phyloP scores from a whole-genome alignment of 2,797 vertebrate species.

The Zenarchopterus dispar region DNA sequence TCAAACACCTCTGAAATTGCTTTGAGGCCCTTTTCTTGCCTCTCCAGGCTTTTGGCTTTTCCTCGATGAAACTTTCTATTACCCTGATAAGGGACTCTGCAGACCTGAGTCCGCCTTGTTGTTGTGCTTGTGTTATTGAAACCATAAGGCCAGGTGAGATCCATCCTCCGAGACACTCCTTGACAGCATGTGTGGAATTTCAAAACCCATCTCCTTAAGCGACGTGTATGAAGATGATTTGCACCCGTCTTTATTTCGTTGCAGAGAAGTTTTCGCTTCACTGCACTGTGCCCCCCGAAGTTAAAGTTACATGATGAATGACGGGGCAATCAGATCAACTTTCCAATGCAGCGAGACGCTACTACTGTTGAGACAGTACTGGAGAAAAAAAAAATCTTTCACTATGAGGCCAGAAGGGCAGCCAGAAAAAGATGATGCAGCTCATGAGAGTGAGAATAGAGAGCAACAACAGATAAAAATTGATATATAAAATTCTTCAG shows the following conservation, averaged over 20 bases:
- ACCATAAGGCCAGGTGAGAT: slow-evolving; percentile 45
- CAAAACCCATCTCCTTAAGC: slow-evolving; percentile 42
- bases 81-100: slow-evolving; percentile 16
- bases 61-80: slow-evolving; percentile 35
- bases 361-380: slow-evolving; percentile 82
- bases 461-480: slow-evolving; percentile 26
- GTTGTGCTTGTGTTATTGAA: slow-evolving; percentile 31
- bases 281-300: slow-evolving; percentile 51
- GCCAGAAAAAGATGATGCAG: slow-evolving; percentile 28
- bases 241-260: slow-evolving; percentile 66
- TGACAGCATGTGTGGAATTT: slow-evolving; percentile 59
- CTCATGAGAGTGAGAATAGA: slow-evolving; percentile 4
- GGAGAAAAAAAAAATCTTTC: slow-evolving; percentile 78
- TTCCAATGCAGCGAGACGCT: slow-evolving; percentile 87
- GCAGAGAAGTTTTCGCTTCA: slow-evolving; percentile 50
- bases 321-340: slow-evolving; percentile 75
- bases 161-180: slow-evolving; percentile 30
- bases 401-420: slow-evolving; percentile 22
- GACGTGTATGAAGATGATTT: slow-evolving; percentile 65
- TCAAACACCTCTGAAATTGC: slow-evolving; percentile 31
- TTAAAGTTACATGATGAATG: slow-evolving; percentile 84
- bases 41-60: slow-evolving; percentile 11
- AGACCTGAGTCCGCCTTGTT: slow-evolving; percentile 10
- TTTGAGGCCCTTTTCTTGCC: slow-evolving; percentile 10
- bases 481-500: slow-evolving; percentile 2